Evolutionary conservation across 1,140 invertebrate species (phyloP), one percentile per base, ranked within the genome.

Genomic region (Aphelinus certus): DNA sequence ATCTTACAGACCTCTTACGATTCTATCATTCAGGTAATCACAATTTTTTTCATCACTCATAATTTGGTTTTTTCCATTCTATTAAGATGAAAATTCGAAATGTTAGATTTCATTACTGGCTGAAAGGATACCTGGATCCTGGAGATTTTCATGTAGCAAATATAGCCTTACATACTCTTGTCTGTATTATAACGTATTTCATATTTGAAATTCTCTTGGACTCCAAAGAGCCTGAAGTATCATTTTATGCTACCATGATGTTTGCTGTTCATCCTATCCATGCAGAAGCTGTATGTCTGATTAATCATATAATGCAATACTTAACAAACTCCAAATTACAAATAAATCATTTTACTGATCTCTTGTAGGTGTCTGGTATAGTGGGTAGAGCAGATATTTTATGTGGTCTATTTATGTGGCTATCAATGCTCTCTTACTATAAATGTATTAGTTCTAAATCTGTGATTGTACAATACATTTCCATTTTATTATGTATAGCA

Each of bases 221-320:
- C 51, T 76, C 79, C 48, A 81, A 83, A 68, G 74, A 73, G 73
- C 76, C 77, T 7, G 79, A 82, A 51, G 80, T 85, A 77, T 83
- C 90, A 73, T 92, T 92, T 84, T 83, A 93, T 74, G 89, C 93
- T 51, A 89, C 95, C 65, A 79, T 95, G 1, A 82, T 98, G 57
- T 99, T 98, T 90, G 91, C 95, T 64, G 92, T 96, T 48, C 94
- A 95, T 88, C 94, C 94, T 45, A 85, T 95, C 74, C 94, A 95
- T 81, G 89, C 91, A 73, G 93, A 94, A 88, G 92, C 92, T 80
- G 92, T 93, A 86, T 88, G 90, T 88, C 67, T 56, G 51, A 57
- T 61, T 43, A 65, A 67, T 48, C 42, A 26, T 26, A 26, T 69
- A 26, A 57, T 10, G 42, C 64, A 53, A 64, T 42, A 26, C 66